phyloP scores from a whole-genome alignment of 2,113 vertebrate species.

The Chauna torquata region DNA sequence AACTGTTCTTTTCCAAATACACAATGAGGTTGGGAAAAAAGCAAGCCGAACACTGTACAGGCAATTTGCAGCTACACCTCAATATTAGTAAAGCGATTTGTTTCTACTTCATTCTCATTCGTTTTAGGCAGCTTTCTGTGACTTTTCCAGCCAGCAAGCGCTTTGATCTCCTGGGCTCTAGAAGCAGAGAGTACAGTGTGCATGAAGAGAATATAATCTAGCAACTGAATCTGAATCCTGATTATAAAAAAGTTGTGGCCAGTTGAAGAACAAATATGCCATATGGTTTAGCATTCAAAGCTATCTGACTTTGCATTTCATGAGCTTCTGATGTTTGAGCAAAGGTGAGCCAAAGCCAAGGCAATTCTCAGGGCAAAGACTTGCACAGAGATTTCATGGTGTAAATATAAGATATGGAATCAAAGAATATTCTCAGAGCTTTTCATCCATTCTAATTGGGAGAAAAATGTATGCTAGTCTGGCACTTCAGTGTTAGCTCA shows the following conservation, averaged over 20 bases:
- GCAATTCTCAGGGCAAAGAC: slow-evolving; percentile 1
- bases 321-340: slow-evolving; percentile 23
- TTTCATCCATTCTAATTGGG: slow-evolving; percentile 24
- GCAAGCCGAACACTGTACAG: not conserved
- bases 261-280: slow-evolving; percentile 16
- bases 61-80: not conserved
- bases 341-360: slow-evolving; percentile 25
- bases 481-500: slow-evolving; percentile 21
- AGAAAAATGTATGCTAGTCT: not conserved
- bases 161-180: not conserved
- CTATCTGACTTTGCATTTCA: slow-evolving; percentile 47
- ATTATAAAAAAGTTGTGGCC: not conserved
- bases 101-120: not conserved
- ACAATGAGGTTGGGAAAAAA: not conserved
- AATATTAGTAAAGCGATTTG: not conserved
- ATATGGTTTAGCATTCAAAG: not conserved
- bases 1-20: not conserved
- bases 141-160: not conserved
- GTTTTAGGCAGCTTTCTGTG: not conserved
- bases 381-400: not conserved
- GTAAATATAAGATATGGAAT: not conserved
- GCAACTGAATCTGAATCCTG: not conserved
- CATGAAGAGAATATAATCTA: not conserved
- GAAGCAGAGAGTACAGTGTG: not conserved
- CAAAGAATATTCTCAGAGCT: not conserved